Evolutionary conservation across 2,113 vertebrate genomes (phyloP).

Genomic region (Alethe castanea): DNA sequence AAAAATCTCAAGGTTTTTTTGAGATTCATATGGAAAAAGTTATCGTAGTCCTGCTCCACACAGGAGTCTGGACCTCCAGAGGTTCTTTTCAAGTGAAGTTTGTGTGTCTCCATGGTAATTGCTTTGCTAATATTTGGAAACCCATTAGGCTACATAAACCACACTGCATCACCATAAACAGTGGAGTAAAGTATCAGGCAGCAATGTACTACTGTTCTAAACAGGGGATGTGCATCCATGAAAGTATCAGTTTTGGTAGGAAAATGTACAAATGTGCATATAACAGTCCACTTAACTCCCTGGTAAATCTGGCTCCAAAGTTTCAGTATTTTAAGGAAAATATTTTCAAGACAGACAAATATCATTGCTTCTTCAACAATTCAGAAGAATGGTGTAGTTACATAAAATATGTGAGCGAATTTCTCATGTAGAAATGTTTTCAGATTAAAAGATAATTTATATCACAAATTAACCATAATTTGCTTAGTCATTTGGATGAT

Average conservation of each 20-base stretch:
- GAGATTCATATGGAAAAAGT: neutral
- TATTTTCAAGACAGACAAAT: neutral
- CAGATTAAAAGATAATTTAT: neutral
- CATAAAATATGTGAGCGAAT: accelerated
- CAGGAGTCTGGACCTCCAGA: neutral
- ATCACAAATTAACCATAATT: neutral
- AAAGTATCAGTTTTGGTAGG: neutral
- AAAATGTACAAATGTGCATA: neutral
- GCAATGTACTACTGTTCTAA: neutral
- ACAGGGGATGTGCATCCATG: accelerated
- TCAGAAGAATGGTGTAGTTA: neutral
- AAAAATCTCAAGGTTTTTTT: neutral
- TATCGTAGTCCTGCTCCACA: accelerated
- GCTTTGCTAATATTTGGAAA: neutral
- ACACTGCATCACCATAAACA: neutral
- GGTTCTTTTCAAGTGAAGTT: neutral
- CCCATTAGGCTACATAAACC: neutral
- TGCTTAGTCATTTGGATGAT: neutral
- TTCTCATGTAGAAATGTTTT: neutral
- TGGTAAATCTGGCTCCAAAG: neutral
- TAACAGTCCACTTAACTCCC: too few relatives aligned
- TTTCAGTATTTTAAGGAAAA: neutral
- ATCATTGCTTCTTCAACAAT: neutral
- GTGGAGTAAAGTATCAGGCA: neutral
- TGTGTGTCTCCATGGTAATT: neutral